Conservation (phyloP, 2,888 invertebrate genomes). For the Hoplodrina blanda region DNA sequence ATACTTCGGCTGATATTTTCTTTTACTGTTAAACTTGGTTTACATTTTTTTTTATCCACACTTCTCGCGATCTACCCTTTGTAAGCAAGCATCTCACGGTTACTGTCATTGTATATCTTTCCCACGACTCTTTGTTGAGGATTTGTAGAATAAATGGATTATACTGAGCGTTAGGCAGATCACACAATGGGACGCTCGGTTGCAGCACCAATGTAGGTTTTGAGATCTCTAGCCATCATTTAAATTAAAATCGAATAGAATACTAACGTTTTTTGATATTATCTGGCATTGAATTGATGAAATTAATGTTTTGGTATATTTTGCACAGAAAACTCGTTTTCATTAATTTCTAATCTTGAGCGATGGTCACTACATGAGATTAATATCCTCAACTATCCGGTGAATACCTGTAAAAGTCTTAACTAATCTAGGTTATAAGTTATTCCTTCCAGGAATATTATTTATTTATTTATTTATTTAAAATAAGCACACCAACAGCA, state of each 20-base stretch:
- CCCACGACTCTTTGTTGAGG: conserved; percentile 32
- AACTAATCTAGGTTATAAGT: too few relatives aligned
- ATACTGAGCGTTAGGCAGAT: conserved; percentile 29
- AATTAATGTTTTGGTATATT: too few relatives aligned
- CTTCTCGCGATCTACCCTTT: conserved; percentile 7
- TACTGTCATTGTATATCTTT: conserved; percentile 26
- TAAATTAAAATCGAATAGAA: conserved; percentile 2
- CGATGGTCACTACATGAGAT: too few relatives aligned
- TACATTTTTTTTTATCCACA: neutral
- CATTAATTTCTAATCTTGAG: too few relatives aligned
- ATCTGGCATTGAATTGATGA: neutral
- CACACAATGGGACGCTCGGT: conserved; percentile 9
- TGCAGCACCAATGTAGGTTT: conserved; percentile 3
- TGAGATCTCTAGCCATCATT: neutral
- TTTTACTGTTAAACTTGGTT: neutral
- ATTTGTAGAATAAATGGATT: conserved; percentile 44
- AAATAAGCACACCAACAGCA: too few relatives aligned
- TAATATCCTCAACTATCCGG: neutral
- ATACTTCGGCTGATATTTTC: neutral
- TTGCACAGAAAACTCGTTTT: neutral
- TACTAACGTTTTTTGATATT: conserved; percentile 2
- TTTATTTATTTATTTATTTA: too few relatives aligned
- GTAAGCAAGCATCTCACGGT: conserved; percentile 19
- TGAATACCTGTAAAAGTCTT: neutral
- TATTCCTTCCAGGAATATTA: neutral